phyloP scores from a whole-genome alignment of 2,888 invertebrate genomes.

The Sesamia inferens region DNA sequence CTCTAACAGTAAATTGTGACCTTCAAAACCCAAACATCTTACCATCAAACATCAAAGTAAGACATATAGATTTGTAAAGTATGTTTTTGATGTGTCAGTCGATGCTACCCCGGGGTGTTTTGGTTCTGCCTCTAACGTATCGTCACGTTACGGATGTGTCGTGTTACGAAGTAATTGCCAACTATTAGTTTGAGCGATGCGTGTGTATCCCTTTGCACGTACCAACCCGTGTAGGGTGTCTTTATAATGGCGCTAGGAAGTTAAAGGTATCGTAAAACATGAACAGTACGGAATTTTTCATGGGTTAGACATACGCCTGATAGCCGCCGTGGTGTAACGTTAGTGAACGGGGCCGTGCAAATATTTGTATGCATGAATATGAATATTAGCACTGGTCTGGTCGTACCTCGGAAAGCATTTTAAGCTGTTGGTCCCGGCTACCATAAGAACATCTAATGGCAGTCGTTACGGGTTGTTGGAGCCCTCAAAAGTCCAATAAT shows the following conservation, averaged over 20 bases:
- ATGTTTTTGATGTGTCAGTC: slow-evolving; percentile 17
- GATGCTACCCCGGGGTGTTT: slow-evolving; percentile 27
- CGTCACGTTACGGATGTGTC: slow-evolving; percentile 22
- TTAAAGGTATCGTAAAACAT: neutral
- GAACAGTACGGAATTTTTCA: neutral
- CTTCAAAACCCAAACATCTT: neutral
- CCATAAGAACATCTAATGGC: no score
- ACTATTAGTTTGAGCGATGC: slow-evolving; percentile 32
- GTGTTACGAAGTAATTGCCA: slow-evolving; percentile 46
- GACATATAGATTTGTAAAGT: slow-evolving; percentile 24
- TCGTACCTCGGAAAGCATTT: no score
- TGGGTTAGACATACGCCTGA: no score
- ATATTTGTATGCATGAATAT: no score
- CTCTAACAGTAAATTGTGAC: neutral
- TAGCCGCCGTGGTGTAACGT: no score
- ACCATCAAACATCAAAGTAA: slow-evolving; percentile 22
- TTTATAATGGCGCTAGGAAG: neutral
- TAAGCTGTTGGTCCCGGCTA: no score
- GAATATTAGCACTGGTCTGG: no score
- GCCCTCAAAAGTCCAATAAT: no score
- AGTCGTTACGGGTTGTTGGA: no score
- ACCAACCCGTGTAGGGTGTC: neutral
- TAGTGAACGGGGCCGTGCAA: no score
- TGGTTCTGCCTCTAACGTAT: slow-evolving; percentile 7
- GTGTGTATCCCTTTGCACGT: slow-evolving; percentile 9